These are phyloP conservation scores for Cephus runcator DNA, from an alignment of 2,888 invertebrate species.

Conservation along the genomic window DNA sequence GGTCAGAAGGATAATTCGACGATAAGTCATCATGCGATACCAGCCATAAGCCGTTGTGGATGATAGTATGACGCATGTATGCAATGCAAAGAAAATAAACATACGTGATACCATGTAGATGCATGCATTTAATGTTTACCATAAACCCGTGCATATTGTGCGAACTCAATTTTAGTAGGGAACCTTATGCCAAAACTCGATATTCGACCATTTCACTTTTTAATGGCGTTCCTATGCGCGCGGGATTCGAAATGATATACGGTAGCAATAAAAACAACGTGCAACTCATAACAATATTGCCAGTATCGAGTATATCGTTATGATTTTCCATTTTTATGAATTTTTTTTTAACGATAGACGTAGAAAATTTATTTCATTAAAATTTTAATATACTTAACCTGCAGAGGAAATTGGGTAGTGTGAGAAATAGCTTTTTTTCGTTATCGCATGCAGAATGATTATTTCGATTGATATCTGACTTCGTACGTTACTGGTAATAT, in stretches of 20 bases:
- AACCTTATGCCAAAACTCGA: neutral
- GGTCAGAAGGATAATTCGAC: neutral
- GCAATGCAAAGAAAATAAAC: neutral
- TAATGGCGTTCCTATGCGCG: neutral
- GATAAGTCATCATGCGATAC: neutral
- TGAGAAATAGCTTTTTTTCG: neutral
- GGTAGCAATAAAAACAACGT: neutral
- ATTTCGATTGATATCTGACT: neutral
- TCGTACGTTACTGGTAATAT: neutral
- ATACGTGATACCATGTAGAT: neutral
- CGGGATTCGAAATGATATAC: neutral
- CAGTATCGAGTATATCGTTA: neutral
- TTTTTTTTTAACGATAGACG: neutral
- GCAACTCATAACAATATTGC: neutral
- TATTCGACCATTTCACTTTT: neutral
- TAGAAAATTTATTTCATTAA: neutral
- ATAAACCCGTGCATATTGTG: neutral
- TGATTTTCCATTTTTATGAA: neutral
- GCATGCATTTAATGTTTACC: neutral
- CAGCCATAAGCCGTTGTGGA: neutral
- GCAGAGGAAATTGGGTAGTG: neutral
- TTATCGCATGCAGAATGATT: neutral
- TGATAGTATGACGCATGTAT: neutral
- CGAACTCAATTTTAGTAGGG: neutral
- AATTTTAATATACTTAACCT: neutral